A percentile compares a stretch with the other conserved stretches of the same genome.
These are phyloP conservation scores for Paedocypris micromegethes DNA, from an alignment of 2,797 vertebrate species.

Conservation along the genomic window DNA sequence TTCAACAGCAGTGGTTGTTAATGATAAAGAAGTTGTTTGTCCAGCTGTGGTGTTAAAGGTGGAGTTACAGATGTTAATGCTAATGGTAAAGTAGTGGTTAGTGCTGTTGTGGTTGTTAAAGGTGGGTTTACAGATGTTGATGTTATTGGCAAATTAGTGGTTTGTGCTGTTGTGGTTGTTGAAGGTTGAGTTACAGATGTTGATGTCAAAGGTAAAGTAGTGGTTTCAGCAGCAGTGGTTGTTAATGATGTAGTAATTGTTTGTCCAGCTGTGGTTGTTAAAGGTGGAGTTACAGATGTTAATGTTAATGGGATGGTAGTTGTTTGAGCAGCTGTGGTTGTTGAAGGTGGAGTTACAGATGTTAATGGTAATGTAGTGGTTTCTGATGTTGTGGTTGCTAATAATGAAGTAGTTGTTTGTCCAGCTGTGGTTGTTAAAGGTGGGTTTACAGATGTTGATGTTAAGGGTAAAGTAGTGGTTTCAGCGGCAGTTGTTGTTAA, in stretches of 20 bases:
- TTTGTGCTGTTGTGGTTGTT: neutral
- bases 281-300: neutral
- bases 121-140: neutral
- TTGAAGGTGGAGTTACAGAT: no score
- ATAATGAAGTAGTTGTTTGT: neutral
- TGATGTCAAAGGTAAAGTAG: no score
- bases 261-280: neutral
- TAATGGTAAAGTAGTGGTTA: rapidly evolving
- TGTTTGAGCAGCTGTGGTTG: neutral
- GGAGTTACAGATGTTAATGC: neutral
- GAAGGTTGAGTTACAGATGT: neutral
- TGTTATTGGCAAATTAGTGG: neutral
- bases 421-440: neutral
- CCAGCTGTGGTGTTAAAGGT: neutral
- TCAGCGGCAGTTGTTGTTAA: neutral
- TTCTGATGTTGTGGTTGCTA: no score
- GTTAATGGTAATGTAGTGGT: no score
- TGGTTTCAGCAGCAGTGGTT: neutral
- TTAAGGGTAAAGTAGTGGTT: no score
- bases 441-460: neutral
- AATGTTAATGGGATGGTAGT: neutral
- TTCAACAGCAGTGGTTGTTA: neutral
- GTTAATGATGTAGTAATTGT: neutral
- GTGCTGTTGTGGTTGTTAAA: neutral
- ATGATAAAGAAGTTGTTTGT: neutral